Conservation (phyloP, 2,888 invertebrate species). For the Gari tellinella region DNA sequence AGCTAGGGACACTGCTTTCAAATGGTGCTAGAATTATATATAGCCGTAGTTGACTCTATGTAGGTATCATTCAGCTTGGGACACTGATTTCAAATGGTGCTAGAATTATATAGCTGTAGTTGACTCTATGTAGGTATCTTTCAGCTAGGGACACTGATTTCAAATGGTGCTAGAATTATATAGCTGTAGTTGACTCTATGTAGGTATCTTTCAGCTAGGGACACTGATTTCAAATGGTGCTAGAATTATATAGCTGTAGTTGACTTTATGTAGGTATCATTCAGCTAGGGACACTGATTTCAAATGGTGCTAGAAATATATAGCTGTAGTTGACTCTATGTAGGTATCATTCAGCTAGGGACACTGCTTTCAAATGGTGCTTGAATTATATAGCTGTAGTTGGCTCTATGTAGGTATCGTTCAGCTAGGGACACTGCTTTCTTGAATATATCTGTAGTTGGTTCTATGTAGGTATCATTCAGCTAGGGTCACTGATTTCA, state of each 20-base stretch:
- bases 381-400: constrained; percentile 66
- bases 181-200: constrained; percentile 68
- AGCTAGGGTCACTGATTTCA: constrained; percentile 82
- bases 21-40: constrained; percentile 84
- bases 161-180: constrained; percentile 82
- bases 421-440: too few relatives aligned
- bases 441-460: too few relatives aligned
- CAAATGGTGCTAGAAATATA: constrained; percentile 82
- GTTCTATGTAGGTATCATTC: too few relatives aligned
- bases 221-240: constrained; percentile 84
- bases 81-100: constrained; percentile 84
- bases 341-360: constrained; percentile 64
- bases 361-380: constrained; percentile 84
- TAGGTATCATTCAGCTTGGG: constrained; percentile 64
- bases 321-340: constrained; percentile 67
- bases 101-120: constrained; percentile 66
- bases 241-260: constrained; percentile 67
- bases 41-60: too few relatives aligned
- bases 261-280: constrained; percentile 77
- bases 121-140: constrained; percentile 73
- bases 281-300: constrained; percentile 81
- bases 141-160: constrained; percentile 81
- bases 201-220: constrained; percentile 64
- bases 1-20: too few relatives aligned
- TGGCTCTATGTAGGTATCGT: constrained; percentile 80